Conservation (phyloP, 2,113 vertebrate species). For the Paradoxurus hermaphroditus region DNA sequence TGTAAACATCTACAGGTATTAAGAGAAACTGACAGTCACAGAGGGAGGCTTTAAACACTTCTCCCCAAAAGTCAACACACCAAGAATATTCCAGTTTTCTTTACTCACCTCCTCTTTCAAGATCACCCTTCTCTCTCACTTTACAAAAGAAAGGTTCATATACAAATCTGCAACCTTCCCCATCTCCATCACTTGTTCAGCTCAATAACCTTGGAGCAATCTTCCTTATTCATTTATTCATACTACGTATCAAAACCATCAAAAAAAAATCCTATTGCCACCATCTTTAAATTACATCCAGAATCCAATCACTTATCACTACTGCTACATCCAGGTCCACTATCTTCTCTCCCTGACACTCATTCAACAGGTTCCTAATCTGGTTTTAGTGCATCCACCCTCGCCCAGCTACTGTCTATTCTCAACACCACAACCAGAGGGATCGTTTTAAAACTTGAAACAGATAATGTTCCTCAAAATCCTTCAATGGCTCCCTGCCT, state of each 20-base stretch:
- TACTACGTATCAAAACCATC: not conserved
- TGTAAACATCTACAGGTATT: not conserved
- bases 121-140: not conserved
- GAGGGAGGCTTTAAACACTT: conserved; percentile 5
- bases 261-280: not conserved
- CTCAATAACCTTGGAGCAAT: not conserved
- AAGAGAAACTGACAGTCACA: not conserved
- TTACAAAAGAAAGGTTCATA: not conserved
- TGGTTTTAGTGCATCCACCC: not conserved
- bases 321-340: not conserved
- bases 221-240: not conserved
- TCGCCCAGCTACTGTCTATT: not conserved
- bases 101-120: not conserved
- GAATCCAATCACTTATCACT: not conserved
- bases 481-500: not conserved
- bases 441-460: not conserved
- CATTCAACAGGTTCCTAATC: conserved; percentile 19
- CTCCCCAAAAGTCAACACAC: not conserved
- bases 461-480: not conserved
- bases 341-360: not conserved
- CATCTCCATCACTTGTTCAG: not conserved
- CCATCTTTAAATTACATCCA: conserved; percentile 13
- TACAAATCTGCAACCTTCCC: not conserved
- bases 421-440: not conserved
- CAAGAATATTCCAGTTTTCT: conserved; percentile 4